Evolutionary conservation across 2,888 invertebrate species (phyloP), one percentile per base, ranked within the genome.

Genomic region (Onchidella celtica): DNA sequence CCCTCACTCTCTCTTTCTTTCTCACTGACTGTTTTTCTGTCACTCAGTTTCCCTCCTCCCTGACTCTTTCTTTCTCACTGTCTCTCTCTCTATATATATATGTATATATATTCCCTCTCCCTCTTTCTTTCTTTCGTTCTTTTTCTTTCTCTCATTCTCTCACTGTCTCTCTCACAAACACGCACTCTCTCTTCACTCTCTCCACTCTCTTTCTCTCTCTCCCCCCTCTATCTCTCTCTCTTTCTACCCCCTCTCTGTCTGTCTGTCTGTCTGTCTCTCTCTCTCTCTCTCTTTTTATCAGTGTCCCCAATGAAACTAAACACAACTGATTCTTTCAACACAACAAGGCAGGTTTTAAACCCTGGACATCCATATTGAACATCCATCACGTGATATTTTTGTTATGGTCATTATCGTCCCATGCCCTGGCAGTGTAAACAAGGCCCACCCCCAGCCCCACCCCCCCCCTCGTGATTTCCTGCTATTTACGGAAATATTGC

Each of bases 181-280:
- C 24, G 11, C 11, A 38, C 70, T 29, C 40, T 57, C 32, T 61
- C 36, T 34, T 36, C 36, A 24, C 34, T 61, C 34, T 61, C 66
- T 11, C 17, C 47, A 9, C 17, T 36, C 24, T 65, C 38, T 47
- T 65, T 47, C 14, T 66, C 47, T 66, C 9, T 36, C 1, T 34
- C 38, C 1, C 36, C 27, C n/a, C 24, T 11, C 47, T 59, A 17
- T 75, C 38, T 63, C 21, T 75, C 34, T 63, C 1, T 57, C 32
- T 36, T n/a, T 75, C 63, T 61, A 14, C 57, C 63, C 36, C 57
- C 27, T n/a, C n/a, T n/a, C n/a, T n/a, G n/a, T n/a, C n/a, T n/a
- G n/a, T n/a, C n/a, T n/a, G n/a, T n/a, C n/a, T n/a, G 29, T 75
- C 3, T 63, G 24, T 68, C 65, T 55, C n/a, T 82, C 38, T 59